These are phyloP conservation scores for Subacronicta megacephala DNA, from an alignment of 2,888 invertebrate genomes.

Conservation along the genomic window DNA sequence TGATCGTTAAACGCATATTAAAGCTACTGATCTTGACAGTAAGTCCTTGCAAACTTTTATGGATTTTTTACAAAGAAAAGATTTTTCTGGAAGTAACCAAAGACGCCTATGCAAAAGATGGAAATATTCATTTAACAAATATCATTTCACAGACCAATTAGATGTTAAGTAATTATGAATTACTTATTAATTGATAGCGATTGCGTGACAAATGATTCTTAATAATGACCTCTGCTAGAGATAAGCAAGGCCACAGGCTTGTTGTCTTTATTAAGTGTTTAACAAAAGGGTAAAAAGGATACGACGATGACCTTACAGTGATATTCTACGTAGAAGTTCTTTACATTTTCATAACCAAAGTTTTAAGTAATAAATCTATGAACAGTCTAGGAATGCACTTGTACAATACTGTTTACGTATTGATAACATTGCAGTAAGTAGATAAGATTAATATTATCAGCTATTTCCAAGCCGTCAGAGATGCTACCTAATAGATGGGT, in stretches of 20 bases:
- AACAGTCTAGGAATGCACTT: background rate
- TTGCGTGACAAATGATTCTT: constrained; percentile 56
- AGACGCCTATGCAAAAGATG: too few relatives aligned
- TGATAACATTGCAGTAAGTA: background rate
- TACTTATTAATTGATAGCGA: constrained; percentile 44
- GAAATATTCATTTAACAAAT: constrained; percentile 12
- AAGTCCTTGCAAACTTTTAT: constrained; percentile 25
- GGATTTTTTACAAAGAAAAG: constrained; percentile 20
- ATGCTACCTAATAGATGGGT: too few relatives aligned
- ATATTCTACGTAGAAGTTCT: constrained; percentile 17
- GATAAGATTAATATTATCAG: background rate
- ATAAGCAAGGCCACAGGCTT: constrained; percentile 50
- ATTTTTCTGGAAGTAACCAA: background rate
- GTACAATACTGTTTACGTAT: constrained; percentile 3
- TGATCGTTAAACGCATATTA: constrained; percentile 44
- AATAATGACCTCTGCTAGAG: constrained; percentile 55
- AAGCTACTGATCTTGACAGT: constrained; percentile 53
- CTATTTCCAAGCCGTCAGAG: too few relatives aligned
- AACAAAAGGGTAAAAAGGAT: constrained; percentile 37
- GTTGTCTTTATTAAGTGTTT: constrained; percentile 34
- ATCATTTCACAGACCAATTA: constrained; percentile 41
- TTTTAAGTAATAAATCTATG: background rate
- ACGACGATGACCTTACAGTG: constrained; percentile 5
- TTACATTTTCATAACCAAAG: background rate
- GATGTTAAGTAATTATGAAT: constrained; percentile 36